Evolutionary conservation across 2,888 invertebrate species (phyloP), one percentile per base, ranked within the genome.

Genomic region (Pyrrhosoma nymphula): DNA sequence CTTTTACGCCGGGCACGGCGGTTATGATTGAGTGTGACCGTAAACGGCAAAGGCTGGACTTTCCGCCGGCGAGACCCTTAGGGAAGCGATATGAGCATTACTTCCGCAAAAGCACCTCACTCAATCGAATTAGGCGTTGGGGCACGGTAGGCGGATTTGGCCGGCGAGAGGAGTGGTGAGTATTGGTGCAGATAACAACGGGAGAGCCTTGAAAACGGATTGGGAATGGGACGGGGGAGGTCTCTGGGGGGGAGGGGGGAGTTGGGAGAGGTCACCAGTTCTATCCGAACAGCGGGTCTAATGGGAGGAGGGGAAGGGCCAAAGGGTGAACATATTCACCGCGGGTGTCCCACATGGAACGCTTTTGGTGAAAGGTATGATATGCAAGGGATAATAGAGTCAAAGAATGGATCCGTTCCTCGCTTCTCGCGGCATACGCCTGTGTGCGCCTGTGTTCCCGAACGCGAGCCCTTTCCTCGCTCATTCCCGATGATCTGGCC

Each of bases 121-220:
- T 82, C 82, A 30, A 82, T 82, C 82, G 82, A 82, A 82, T 82
- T 82, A 82, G 35, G 82, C 82, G 82, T 4, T 35, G 82, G 35
- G 16, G 10, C 30, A 18, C 18, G 35, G 82, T 14, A 8, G 82
- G 35, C 10, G 30, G 82, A 30, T 82, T 16, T 26, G 30, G 82
- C 35, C 82, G 6, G 35, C 14, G 30, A 26, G 69, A n/a, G 69
- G n/a, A 69, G 26, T 18, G 35, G 82, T 35, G 82, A 30, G 82
- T 30, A 82, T 35, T 82, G 82, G 82, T 4, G 82, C 82, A 82
- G 82, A 82, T 82, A 82, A 82, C 82, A 82, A 82, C 82, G 35
- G 82, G 69, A 69, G 69, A 14, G 26, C 35, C 35, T 12, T 35
- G 82, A 82, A 35, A 82, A 82, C 16, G 82, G 82, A 82, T 82